These are phyloP conservation scores for Vesta saturnalis DNA, from an alignment of 2,888 invertebrate genomes.

Conservation along the genomic window DNA sequence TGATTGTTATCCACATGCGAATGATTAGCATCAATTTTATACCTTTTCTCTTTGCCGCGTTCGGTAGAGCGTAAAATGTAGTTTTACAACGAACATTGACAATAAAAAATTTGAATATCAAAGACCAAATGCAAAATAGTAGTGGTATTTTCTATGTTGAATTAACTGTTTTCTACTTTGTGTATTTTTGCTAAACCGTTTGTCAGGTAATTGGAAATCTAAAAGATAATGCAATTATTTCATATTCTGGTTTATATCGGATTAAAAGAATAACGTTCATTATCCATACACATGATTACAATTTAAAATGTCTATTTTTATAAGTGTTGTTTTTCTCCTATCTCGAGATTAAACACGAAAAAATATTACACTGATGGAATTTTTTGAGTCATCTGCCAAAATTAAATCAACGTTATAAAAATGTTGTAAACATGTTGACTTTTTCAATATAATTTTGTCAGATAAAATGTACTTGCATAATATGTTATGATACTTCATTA, in stretches of 20 bases:
- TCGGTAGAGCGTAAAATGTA: too few relatives aligned
- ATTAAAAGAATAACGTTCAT: neutral
- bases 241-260: neutral
- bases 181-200: too few relatives aligned
- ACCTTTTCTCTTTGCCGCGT: too few relatives aligned
- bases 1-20: too few relatives aligned
- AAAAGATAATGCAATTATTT: too few relatives aligned
- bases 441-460: neutral
- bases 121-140: too few relatives aligned
- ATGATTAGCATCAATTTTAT: too few relatives aligned
- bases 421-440: constrained; percentile 15
- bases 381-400: constrained; percentile 13
- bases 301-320: neutral
- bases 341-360: neutral
- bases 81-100: too few relatives aligned
- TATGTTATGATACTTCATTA: neutral
- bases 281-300: neutral
- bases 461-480: neutral
- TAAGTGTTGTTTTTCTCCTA: constrained; percentile 3
- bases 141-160: too few relatives aligned
- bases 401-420: constrained; percentile 7
- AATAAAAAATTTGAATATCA: too few relatives aligned
- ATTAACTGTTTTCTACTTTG: too few relatives aligned
- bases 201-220: too few relatives aligned
- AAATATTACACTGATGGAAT: constrained; percentile 8